These are phyloP conservation scores for Danionella dracula DNA, from an alignment of 2,797 vertebrate genomes.

Conservation along the genomic window DNA sequence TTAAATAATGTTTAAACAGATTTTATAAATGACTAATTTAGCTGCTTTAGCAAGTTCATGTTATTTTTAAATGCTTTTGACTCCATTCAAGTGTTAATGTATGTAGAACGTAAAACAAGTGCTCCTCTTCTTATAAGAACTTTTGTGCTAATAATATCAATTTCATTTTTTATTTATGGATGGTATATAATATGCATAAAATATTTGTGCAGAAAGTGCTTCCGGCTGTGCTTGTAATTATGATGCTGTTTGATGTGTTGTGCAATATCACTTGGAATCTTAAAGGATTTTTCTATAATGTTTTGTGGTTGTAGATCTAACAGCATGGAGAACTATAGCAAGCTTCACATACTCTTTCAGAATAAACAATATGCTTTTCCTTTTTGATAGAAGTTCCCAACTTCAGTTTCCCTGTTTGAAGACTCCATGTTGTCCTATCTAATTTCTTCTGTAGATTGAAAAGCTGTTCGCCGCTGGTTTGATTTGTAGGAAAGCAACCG, in stretches of 20 bases:
- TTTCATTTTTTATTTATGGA: constrained; percentile 8
- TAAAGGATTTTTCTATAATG: not conserved
- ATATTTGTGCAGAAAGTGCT: not conserved
- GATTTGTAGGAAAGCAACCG: constrained; percentile 1
- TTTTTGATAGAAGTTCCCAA: constrained; percentile 16
- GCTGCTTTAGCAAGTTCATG: too few relatives aligned
- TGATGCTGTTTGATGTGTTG: constrained; percentile 28
- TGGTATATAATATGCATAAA: not conserved
- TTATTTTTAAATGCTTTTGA: too few relatives aligned
- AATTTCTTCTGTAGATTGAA: constrained; percentile 12
- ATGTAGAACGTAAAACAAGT: not conserved
- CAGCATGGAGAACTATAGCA: constrained; percentile 3
- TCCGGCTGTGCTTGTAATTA: constrained; percentile 13
- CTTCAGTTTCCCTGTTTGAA: not conserved
- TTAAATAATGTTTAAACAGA: too few relatives aligned
- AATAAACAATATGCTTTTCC: constrained; percentile 11
- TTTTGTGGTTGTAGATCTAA: constrained; percentile 20
- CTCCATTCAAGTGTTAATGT: too few relatives aligned
- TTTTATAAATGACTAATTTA: too few relatives aligned
- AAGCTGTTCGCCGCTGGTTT: not conserved
- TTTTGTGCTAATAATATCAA: not conserved
- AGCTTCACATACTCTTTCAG: not conserved
- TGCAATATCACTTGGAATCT: constrained; percentile 1
- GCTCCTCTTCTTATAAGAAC: not conserved
- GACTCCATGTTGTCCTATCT: constrained; percentile 7